Conservation (phyloP, 2,797 vertebrate species). For the Anabas testudineus region DNA sequence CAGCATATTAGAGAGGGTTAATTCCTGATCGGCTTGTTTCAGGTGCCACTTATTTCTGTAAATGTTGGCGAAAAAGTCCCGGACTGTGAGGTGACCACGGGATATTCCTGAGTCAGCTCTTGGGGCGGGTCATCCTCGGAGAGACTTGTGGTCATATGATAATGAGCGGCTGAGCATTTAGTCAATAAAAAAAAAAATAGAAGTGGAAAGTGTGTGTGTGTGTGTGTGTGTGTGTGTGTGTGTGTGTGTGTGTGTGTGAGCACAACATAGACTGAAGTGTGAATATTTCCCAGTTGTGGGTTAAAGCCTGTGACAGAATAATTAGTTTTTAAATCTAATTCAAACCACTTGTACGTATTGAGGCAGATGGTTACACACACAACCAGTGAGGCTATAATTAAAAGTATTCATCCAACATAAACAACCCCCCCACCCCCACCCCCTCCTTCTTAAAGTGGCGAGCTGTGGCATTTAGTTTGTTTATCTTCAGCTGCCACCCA, state of each 20-base stretch:
- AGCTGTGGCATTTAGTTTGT: constrained; percentile 60
- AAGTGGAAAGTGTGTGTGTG: background rate
- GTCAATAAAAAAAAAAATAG: constrained; percentile 6
- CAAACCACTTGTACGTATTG: background rate
- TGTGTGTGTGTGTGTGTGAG: background rate
- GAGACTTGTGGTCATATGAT: constrained; percentile 16
- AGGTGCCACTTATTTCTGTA: background rate
- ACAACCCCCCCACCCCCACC: background rate
- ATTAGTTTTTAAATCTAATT: constrained; percentile 17
- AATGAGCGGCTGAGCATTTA: background rate
- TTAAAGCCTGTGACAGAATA: background rate
- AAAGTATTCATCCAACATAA: constrained; percentile 45
- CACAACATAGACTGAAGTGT: background rate
- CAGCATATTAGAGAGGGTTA: background rate
- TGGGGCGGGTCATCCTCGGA: background rate
- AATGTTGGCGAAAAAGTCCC: background rate
- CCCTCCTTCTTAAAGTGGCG: background rate
- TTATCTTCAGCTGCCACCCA: constrained; percentile 55
- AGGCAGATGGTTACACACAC: constrained; percentile 46
- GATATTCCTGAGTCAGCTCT: constrained; percentile 4
- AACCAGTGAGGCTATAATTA: constrained; percentile 47
- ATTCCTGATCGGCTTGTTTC: background rate
- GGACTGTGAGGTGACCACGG: background rate
- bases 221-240: accelerated
- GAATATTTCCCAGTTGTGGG: background rate